Conservation (phyloP, 2,113 vertebrate species). For the Salminus brasiliensis region DNA sequence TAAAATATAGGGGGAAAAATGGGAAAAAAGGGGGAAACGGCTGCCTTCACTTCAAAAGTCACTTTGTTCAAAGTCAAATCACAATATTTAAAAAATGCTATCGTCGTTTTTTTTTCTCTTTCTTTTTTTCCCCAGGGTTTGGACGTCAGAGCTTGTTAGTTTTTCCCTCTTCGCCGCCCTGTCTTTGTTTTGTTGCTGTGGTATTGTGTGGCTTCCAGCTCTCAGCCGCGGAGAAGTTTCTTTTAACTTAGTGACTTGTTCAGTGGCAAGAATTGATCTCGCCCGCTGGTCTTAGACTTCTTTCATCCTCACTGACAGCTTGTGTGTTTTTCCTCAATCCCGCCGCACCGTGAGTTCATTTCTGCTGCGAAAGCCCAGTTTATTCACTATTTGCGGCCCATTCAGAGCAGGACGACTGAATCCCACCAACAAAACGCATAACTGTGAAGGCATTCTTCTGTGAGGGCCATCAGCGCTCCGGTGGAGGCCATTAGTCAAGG, state of each 20-base stretch:
- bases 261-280: background rate
- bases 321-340: background rate
- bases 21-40: constrained; percentile 77
- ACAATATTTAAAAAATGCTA: constrained; percentile 83
- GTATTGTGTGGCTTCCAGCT: constrained; percentile 46
- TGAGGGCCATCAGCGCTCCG: background rate
- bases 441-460: constrained; percentile 21
- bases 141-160: constrained; percentile 69
- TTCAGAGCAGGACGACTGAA: background rate
- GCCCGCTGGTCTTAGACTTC: constrained; percentile 35
- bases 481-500: constrained; percentile 27
- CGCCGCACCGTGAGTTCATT: background rate
- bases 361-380: background rate
- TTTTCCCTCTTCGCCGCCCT: constrained; percentile 15
- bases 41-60: constrained; percentile 98
- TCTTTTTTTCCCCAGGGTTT: constrained; percentile 68
- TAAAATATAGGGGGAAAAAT: constrained; percentile 93
- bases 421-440: background rate
- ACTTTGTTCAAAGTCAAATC: constrained; percentile 99
- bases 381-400: background rate
- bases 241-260: constrained; percentile 14
- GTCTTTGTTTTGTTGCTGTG: constrained; percentile 69
- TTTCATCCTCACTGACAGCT: constrained; percentile 47
- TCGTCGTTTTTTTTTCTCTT: constrained; percentile 50
- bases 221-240: background rate